phyloP scores from a whole-genome alignment of 2,113 vertebrate species.

The Guaruba guarouba region DNA sequence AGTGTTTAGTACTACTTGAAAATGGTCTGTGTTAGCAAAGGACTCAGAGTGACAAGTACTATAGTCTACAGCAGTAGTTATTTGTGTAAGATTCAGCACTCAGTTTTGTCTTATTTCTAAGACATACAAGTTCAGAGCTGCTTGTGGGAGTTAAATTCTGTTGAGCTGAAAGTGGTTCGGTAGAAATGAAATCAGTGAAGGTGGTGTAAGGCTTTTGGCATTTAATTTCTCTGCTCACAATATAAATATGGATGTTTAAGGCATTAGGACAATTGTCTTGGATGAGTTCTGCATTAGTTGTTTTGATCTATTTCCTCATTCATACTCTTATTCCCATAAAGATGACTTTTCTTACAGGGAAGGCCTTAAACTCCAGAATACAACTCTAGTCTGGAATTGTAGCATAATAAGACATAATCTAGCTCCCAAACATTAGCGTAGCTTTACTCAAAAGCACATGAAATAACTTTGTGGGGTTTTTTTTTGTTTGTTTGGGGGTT shows the following conservation, averaged over 20 bases:
- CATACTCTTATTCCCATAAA: background rate
- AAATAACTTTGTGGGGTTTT: background rate
- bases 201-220: background rate
- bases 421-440: background rate
- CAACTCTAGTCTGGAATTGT: background rate
- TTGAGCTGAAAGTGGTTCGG: background rate
- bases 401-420: no score
- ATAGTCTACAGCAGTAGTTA: background rate
- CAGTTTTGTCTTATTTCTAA: background rate
- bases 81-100: background rate
- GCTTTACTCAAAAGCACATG: background rate
- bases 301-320: background rate
- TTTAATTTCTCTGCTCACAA: background rate
- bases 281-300: background rate
- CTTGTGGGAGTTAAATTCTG: background rate
- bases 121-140: background rate
- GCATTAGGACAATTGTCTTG: background rate
- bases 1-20: background rate
- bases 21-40: background rate
- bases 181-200: background rate
- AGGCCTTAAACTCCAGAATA: background rate
- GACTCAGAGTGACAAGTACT: background rate
- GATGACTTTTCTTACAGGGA: background rate
- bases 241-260: background rate
- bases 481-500: no score